Evolutionary conservation across 1,140 invertebrate genomes (phyloP).

Genomic region (Lepidurus arcticus): DNA sequence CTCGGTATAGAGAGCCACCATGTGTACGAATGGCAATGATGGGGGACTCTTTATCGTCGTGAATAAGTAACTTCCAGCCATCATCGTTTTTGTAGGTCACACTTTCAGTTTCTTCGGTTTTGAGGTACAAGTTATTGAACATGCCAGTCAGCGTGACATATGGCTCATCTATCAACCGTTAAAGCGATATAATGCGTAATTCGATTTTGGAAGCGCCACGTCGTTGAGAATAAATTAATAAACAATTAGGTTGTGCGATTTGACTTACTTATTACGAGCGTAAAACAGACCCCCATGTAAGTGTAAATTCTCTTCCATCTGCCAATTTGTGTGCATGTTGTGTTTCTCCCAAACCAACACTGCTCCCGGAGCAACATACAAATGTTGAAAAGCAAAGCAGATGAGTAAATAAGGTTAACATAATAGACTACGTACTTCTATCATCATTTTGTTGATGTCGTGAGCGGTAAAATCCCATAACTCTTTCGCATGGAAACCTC

Average conservation of each 20-base stretch:
- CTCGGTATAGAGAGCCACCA: constrained; percentile 38
- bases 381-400: not conserved
- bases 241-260: not conserved
- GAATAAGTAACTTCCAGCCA: constrained; percentile 40
- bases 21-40: constrained; percentile 39
- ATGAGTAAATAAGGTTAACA: no score
- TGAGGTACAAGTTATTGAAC: constrained; percentile 41
- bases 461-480: constrained; percentile 33
- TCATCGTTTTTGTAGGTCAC: constrained; percentile 32
- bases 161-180: constrained; percentile 34
- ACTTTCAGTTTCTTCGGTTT: constrained; percentile 37
- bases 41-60: constrained; percentile 38
- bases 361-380: not conserved
- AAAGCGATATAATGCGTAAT: not conserved
- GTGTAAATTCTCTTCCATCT: constrained; percentile 37
- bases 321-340: constrained; percentile 36
- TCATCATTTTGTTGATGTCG: constrained; percentile 24
- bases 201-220: not conserved
- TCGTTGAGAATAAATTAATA: not conserved
- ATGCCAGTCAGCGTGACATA: constrained; percentile 37
- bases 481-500: constrained; percentile 31
- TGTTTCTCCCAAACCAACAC: constrained; percentile 39
- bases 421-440: constrained; percentile 28
- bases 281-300: constrained; percentile 39
- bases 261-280: constrained; percentile 37